phyloP scores from a whole-genome alignment of 2,797 vertebrate species.

The Coregonus ussuriensis region DNA sequence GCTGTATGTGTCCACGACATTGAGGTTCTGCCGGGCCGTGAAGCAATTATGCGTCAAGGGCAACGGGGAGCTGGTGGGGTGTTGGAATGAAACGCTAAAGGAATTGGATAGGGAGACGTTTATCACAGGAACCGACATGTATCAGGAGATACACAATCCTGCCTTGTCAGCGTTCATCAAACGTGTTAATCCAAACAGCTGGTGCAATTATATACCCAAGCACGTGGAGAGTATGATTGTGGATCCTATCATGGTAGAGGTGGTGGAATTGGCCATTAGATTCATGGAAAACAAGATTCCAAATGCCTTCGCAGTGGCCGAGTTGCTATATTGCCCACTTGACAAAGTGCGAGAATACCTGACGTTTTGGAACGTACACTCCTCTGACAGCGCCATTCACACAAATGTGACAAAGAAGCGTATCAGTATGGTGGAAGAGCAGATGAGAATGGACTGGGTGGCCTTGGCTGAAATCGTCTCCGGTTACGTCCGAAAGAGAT shows the following conservation, averaged over 20 bases:
- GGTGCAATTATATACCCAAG: constrained; percentile 11
- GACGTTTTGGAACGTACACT: background rate
- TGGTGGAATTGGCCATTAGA: background rate
- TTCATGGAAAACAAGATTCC: constrained; percentile 14
- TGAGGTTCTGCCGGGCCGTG: constrained; percentile 3
- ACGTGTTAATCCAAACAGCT: constrained; percentile 14
- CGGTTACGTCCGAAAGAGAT: background rate
- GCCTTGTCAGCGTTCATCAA: constrained; percentile 8
- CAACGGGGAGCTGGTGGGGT: background rate
- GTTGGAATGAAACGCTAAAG: background rate
- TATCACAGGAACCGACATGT: background rate
- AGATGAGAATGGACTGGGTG: background rate
- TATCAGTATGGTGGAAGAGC: background rate
- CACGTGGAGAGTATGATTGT: background rate
- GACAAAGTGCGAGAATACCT: background rate
- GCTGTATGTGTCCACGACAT: constrained; percentile 5
- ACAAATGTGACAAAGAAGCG: background rate
- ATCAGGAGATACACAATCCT: constrained; percentile 2
- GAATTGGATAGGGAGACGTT: background rate
- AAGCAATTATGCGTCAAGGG: constrained; percentile 9
- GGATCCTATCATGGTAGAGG: background rate
- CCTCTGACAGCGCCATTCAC: background rate
- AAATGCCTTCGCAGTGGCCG: constrained; percentile 4
- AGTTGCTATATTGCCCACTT: background rate
- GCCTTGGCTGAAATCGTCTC: background rate